Base-by-base conservation (phyloP, 2,797 vertebrate genomes). In the Lates japonicus region DNA sequence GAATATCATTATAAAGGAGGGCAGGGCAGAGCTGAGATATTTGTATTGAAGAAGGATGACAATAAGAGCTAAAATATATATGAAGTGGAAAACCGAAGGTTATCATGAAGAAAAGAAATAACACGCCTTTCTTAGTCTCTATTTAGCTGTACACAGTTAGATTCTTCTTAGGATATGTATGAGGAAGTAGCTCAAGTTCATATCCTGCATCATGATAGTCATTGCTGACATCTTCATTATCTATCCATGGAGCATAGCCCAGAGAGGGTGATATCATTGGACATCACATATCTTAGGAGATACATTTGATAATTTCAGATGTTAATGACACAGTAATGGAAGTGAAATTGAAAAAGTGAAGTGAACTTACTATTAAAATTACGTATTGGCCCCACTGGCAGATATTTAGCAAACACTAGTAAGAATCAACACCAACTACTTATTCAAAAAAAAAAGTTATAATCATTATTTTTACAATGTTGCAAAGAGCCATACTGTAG, bases 301-400 rank as follows among this genome's bases (percentile, higher is more conserved):
- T 19, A 8, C 0, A 10, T 74, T 52, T 65, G 16, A 62, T 46
- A 3, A 22, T 29, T 64, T 46, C 49, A 64, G 35, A 60, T 41
- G 25, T 16, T 57, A 31, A 41, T 65, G 33, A 61, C 42, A 31
- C 72, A 82, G 60, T 75, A 17, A 31, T 54, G 46, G 52, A 79
- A 80, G 49, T 71, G 54, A 86, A 67, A 82, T 39, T 54, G 33
- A 33, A 68, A 78, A 80, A 54, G 35, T 57, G 42, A 86, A 70
- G 68, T 76, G 54, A 70, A 76, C 54, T 22, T 7, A 31, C 49
- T 16, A 25, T 41, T 62, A 17, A n/a, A n/a, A n/a, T n/a, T 39
- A 7, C 22, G 58, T 19, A 46, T 16, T 52, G 19, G 9, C 58
- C 61, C 44, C 7, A 8, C 3, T 49, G 22, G 19, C 39, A 52